Percentiles rank a stretch among this genome's conserved stretches.
These are phyloP conservation scores for Hydractinia symbiolongicarpus DNA, from an alignment of 30 jellyfish, hydroid and myxozoan species.

Conservation along the genomic window DNA sequence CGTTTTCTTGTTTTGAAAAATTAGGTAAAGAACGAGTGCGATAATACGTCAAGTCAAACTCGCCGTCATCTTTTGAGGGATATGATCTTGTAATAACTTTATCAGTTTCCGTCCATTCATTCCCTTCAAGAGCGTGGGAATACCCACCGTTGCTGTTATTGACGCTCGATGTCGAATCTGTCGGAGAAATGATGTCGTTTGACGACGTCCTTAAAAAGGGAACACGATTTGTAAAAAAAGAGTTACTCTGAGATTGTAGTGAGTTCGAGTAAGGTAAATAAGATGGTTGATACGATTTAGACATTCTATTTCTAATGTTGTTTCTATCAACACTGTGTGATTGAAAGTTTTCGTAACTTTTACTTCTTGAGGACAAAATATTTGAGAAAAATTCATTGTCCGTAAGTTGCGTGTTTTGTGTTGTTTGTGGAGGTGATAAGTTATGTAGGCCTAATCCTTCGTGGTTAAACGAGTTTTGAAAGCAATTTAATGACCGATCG, in stretches of 20 bases:
- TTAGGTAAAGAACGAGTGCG: constrained; percentile 28
- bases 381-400: not conserved
- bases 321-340: not conserved
- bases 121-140: not conserved
- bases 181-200: constrained; percentile 36
- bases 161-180: constrained; percentile 26
- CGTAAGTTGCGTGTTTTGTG: not conserved
- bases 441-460: constrained; percentile 25
- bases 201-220: constrained; percentile 19
- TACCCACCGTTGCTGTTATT: not conserved
- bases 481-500: not conserved
- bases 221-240: constrained; percentile 22
- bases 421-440: constrained; percentile 31
- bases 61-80: constrained; percentile 14
- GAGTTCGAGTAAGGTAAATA: constrained; percentile 13
- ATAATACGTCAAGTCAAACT: constrained; percentile 17
- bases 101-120: constrained; percentile 10
- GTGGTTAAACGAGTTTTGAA: not conserved
- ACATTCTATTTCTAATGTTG: not conserved
- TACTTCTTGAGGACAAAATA: not conserved
- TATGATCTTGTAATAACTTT: not conserved
- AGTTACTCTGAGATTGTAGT: not conserved
- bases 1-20: not conserved
- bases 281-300: not conserved
- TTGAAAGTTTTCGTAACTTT: constrained; percentile 24